Evolutionary conservation across 2,888 invertebrate genomes (phyloP), one percentile per base, ranked within the genome.

Genomic region (Drosophila merina): DNA sequence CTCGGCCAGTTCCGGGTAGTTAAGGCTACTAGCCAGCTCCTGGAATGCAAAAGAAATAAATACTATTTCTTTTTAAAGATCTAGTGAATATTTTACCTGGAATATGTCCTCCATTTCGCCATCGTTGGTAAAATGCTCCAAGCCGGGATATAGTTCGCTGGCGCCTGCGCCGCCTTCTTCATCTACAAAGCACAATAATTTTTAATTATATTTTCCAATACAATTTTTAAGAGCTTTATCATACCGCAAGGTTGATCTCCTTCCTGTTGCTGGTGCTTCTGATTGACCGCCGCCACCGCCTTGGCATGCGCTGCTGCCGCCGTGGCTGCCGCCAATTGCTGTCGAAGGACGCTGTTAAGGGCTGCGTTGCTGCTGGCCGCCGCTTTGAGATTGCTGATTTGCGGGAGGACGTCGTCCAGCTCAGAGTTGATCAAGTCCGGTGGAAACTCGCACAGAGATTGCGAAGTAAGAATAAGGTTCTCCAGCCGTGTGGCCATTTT

Each of bases 61-160:
- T 25, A 14, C 26, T 12, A n/a, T n/a, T 14, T 4, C 28, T 28
- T 4, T 28, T 4, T 28, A 4, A 1, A 28, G 28, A 28, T 28
- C 9, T 0, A 2, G 0, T 25, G 89, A 67, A 90, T 86, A 25
- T 4, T 8, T 12, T 58, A 91, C 91, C 79, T 91, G 91, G 75
- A 92, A 91, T 70, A 92, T 90, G 50, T 92, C 92, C 71, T 92
- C 92, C 85, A 91, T 89, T 74, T 91, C 91, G 26, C 90, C 91
- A 56, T 90, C 91, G 20, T 74, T 76, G 47, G 75, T 55, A 42
- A 91, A 91, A 33, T 88, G 89, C 36, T 92, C 92, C 30, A 91
- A 33, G 5, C 90, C 88, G 2, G 89, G 88, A 72, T 92, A 92
- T 49, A 91, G 77, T 56, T 90, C 91, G 42, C 80, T 74, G 63